Evolutionary conservation across 2,113 vertebrate genomes (phyloP).

Genomic region (Phalacrocorax aristotelis): DNA sequence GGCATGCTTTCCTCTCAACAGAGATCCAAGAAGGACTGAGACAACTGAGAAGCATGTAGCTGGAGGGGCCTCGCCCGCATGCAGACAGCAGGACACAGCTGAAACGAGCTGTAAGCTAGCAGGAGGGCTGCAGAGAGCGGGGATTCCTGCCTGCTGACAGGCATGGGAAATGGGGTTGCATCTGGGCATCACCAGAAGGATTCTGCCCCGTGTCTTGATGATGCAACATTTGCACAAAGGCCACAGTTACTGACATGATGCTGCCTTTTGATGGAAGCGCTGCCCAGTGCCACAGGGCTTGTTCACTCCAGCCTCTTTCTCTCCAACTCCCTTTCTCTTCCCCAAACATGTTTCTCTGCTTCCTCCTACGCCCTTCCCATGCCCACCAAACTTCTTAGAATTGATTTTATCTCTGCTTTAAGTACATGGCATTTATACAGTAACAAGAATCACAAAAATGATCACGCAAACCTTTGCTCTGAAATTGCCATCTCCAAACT

Average conservation of each 20-base stretch:
- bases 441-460: background rate
- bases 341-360: background rate
- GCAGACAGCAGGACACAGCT: background rate
- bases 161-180: fast-evolving
- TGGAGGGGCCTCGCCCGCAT: background rate
- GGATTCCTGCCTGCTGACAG: background rate
- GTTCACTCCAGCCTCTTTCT: background rate
- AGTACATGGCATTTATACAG: background rate
- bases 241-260: background rate
- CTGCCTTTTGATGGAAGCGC: background rate
- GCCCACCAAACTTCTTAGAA: background rate
- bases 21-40: background rate
- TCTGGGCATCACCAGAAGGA: background rate
- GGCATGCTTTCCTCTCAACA: background rate
- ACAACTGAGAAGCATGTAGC: fast-evolving
- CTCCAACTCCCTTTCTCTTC: background rate
- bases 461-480: background rate
- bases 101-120: background rate
- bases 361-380: background rate
- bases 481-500: background rate
- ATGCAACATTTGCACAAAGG: background rate
- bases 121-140: background rate
- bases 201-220: background rate
- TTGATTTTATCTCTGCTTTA: background rate
- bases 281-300: background rate